Evolutionary conservation across 2,888 invertebrate species (phyloP), one percentile per base, ranked within the genome.

Genomic region (Meganola albula): DNA sequence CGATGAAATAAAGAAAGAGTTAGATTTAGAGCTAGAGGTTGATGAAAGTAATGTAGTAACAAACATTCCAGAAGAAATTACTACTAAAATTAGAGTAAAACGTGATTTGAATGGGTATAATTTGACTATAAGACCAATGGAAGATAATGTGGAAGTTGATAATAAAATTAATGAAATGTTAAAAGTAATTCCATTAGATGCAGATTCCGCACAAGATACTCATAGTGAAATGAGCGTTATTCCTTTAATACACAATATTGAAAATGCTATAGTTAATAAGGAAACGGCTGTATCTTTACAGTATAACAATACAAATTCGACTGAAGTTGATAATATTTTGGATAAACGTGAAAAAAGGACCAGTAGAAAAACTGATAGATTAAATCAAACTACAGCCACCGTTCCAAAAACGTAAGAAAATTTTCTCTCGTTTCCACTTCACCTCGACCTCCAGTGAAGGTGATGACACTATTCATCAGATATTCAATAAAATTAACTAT

Each of bases 331-430:
- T 24, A 80, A 79, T 45, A 60, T 72, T 33, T 40, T 74, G 12
- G 84, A 84, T 20, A 82, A 72, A 49, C 71, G 84, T 24, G 82
- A 86, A 20, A 87, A 87, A 48, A 76, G 86, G 34, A 87, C 87
- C 0, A 87, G 85, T 48, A 76, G 87, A 35, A 87, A 87, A 56
- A 83, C 85, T 7, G 87, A 87, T 44, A 69, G 84, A 44, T 47
- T 85, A 1, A 87, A 87, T 48, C 86, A 87, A 58, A 87, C 87
- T 1, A 87, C 86, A 14, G 84, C 82, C 2, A 71, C 82, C 13
- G 66, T 86, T 24, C 87, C 87, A 6, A 87, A 87, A 67, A 83
- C 82, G 87, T 87, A 63, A 73, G 82, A 66, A 31, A n/a, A 22
- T 32, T 24, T 31, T n/a, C n/a, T n/a, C n/a, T n/a, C n/a, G n/a